Evolutionary conservation across 2,797 vertebrate genomes (phyloP), one percentile per base, ranked within the genome.

Genomic region (Acrocephalus scirpaceus): DNA sequence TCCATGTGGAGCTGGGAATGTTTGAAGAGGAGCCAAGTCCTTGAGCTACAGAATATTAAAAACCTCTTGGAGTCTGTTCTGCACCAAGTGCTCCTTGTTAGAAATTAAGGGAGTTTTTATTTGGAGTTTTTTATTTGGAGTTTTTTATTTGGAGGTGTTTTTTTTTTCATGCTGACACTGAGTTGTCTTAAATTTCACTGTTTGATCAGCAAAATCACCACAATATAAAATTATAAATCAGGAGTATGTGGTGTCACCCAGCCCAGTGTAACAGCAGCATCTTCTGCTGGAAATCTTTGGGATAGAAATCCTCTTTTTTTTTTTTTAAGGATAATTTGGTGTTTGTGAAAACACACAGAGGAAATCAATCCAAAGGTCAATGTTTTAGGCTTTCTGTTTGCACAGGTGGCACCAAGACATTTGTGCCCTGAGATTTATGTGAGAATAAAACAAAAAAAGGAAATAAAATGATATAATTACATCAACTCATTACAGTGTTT

Each of bases 21-120:
- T 71, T 23, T 94, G 95, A 95, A 86, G 62, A 47, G 34, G 13
- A 90, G 88, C 95, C 92, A 95, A 85, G 51, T 84, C 76, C 95
- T 76, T 89, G 75, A 95, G 90, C 74, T 82, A 90, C 34, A 88
- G 67, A 93, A 47, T 58, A 89, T 79, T 90, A 79, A 34, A 92
- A 80, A 65, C 19, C 53, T 66, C 60, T 84, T 76, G 77, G 90
- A 77, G 44, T 88, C 11, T 38, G 62, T 75, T 86, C 47, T 86
- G 75, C 62, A 75, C 61, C 66, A 85, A 93, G 57, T 47, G 86
- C 67, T 95, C 58, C 86, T 76, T 34, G 67, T 84, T 65, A 70
- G 51, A 90, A 92, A 80, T 29, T 3, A 73, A 19, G 22, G 36
- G 47, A n/a, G 5, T 1, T 20, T 74, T 93, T 6, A 34, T 47